Conservation (phyloP, 2,797 vertebrate species). For the Prionace glauca region DNA sequence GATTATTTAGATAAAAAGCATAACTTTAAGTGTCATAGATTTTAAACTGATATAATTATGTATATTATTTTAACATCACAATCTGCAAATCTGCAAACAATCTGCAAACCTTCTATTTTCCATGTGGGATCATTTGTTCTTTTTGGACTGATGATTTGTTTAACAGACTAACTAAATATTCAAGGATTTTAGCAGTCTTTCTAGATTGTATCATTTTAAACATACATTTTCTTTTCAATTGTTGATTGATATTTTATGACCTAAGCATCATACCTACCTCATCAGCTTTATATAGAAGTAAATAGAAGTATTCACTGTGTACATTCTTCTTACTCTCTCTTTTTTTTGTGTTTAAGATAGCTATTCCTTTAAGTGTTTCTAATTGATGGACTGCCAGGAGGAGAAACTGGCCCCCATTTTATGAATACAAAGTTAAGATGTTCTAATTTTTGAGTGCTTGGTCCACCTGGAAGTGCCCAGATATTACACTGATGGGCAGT, state of each 20-base stretch:
- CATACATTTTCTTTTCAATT: neutral
- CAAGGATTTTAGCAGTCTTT: neutral
- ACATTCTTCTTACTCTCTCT: neutral
- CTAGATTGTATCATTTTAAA: neutral
- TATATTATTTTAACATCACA: constrained; percentile 40
- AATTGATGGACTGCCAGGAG: neutral
- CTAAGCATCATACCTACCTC: neutral
- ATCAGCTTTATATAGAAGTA: neutral
- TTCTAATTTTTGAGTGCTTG: neutral
- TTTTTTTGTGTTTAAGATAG: neutral
- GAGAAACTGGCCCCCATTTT: neutral
- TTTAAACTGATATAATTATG: constrained; percentile 46
- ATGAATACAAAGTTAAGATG: neutral
- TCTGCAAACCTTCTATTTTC: constrained; percentile 46
- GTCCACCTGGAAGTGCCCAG: neutral
- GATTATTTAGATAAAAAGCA: constrained; percentile 64
- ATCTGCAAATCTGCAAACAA: constrained; percentile 39
- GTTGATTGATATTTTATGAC: constrained; percentile 1
- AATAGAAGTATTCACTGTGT: neutral
- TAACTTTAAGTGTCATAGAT: constrained; percentile 48
- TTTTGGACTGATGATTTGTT: constrained; percentile 35
- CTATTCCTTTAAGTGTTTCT: neutral
- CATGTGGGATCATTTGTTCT: constrained; percentile 25
- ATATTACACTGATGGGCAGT: neutral
- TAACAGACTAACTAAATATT: neutral